Evolutionary conservation across 2,888 invertebrate species (phyloP), one percentile per base, ranked within the genome.

Genomic region (Cephus rjabovi): DNA sequence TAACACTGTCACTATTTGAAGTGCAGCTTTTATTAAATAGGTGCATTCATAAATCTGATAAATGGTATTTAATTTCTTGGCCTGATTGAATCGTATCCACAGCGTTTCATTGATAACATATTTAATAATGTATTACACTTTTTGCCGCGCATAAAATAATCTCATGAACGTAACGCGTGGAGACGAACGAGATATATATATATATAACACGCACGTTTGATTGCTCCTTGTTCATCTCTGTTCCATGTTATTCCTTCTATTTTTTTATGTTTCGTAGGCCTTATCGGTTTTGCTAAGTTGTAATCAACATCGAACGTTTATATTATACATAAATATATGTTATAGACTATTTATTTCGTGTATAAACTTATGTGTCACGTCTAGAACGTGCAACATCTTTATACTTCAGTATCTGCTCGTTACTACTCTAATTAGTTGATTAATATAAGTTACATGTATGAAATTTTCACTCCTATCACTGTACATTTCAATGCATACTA

Each of bases 401-500:
- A 56, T 56, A 56, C 23, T 23, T 23, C 23, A 56, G 56, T 23
- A 56, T 56, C 56, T 56, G 56, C 56, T 15, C 23, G 23, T 23
- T 56, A 56, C 1, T 56, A 56, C 23, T 56, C 56, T 56, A 40
- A 40, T 40, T 4, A 56, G 23, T 56, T 56, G 23, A 9, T 23
- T 56, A 56, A 56, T 56, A 56, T 70, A 33, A 70, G 37, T 74
- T 69, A 69, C 23, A 69, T 37, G 34, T 68, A 79, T 83, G 82
- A 84, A 82, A 85, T 83, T 83, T 84, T 87, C 84, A 85, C 86
- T 84, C 84, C 80, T 86, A 86, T 84, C 83, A 83, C 79, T 87
- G 85, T 89, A 88, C 86, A 87, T 87, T 87, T 87, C 85, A 85
- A 83, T 83, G 82, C 83, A 85, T 76, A 74, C 76, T 77, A 76